These are phyloP conservation scores for Eira barbara DNA, from an alignment of 2,113 vertebrate species.

Conservation along the genomic window DNA sequence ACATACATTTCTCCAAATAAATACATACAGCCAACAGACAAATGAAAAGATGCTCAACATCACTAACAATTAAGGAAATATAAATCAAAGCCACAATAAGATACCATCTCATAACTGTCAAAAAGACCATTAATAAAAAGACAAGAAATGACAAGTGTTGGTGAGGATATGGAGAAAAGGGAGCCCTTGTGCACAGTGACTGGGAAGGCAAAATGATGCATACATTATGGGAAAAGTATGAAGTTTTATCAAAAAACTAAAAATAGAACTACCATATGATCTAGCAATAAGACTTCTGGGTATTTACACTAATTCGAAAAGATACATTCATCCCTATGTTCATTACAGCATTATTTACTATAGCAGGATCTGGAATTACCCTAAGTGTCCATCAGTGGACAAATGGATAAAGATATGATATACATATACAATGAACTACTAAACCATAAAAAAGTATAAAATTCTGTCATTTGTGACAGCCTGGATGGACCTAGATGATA, in stretches of 20 bases:
- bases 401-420: background rate
- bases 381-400: background rate
- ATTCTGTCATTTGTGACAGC: background rate
- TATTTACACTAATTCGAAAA: background rate
- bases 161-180: background rate
- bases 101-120: background rate
- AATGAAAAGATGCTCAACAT: background rate
- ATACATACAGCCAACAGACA: background rate
- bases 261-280: background rate
- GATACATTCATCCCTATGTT: background rate
- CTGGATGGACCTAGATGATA: background rate
- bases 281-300: background rate
- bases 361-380: background rate
- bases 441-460: background rate
- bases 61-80: background rate
- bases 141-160: background rate
- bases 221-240: background rate
- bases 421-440: background rate
- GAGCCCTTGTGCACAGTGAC: background rate
- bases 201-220: background rate
- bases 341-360: background rate
- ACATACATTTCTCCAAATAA: background rate
- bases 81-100: background rate
- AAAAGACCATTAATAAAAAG: background rate
- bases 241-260: background rate